Conservation (phyloP, 1,140 invertebrate genomes). For the Drosophila nigromelanica region DNA sequence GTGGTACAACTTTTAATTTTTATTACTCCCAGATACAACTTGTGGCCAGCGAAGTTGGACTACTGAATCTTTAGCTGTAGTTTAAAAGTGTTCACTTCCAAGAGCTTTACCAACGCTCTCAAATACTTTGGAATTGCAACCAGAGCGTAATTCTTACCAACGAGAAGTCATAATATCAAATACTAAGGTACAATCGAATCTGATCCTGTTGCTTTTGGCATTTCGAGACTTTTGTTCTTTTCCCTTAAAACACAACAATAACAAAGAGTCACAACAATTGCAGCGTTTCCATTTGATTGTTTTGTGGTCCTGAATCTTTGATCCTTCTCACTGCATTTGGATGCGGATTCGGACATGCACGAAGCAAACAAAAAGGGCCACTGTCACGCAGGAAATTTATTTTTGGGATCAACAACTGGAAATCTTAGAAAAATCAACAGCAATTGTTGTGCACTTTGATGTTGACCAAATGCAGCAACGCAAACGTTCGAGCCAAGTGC, state of each 20-base stretch:
- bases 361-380: conserved; percentile 37
- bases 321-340: conserved; percentile 13
- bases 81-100: too few species aligned
- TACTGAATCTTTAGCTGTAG: neutral
- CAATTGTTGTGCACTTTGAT: conserved; percentile 59
- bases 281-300: conserved; percentile 12
- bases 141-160: neutral
- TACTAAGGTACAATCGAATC: neutral
- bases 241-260: conserved; percentile 32
- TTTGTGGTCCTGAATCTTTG: conserved; percentile 14
- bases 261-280: conserved; percentile 50
- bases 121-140: too few species aligned
- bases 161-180: conserved; percentile 12
- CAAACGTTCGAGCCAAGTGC: conserved; percentile 48
- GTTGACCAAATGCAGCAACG: conserved; percentile 8
- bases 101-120: neutral
- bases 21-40: neutral
- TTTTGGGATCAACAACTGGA: conserved; percentile 45
- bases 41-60: neutral
- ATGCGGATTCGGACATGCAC: neutral
- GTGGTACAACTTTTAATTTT: conserved; percentile 15
- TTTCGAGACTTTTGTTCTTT: conserved; percentile 5
- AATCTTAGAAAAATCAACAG: conserved; percentile 62
- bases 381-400: conserved; percentile 72
- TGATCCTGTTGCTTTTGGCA: conserved; percentile 4